phyloP scores from a whole-genome alignment of 2,797 vertebrate species.

The Sardinella longiceps region DNA sequence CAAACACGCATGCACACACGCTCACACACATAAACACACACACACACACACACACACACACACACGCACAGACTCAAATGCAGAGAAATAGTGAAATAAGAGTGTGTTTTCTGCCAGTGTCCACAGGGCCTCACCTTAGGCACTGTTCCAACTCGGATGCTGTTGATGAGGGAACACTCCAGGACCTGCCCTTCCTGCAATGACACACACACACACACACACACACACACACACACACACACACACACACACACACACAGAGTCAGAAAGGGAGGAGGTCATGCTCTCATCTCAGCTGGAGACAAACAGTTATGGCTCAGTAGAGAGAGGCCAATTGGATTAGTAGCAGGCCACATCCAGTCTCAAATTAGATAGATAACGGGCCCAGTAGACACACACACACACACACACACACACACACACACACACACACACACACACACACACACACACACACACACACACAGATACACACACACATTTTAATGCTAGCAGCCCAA shows the following conservation, averaged over 20 bases:
- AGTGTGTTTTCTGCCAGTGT: background rate
- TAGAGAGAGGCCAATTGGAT: conserved; percentile 30
- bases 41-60: conserved; percentile 2
- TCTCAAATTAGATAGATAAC: conserved; percentile 44
- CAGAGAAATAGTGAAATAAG: background rate
- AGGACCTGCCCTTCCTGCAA: conserved; percentile 95
- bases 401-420: background rate
- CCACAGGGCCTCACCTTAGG: conserved; percentile 84
- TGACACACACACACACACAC: conserved; percentile 20
- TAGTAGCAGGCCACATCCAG: conserved; percentile 35
- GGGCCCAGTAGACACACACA: conserved; percentile 7
- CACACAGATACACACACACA: background rate
- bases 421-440: background rate
- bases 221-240: conserved; percentile 19
- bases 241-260: conserved; percentile 2
- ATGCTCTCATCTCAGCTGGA: background rate
- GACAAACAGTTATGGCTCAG: background rate
- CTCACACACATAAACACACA: background rate
- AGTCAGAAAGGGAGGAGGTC: conserved; percentile 16
- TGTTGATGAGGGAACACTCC: conserved; percentile 98
- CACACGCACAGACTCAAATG: background rate
- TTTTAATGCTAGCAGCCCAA: background rate
- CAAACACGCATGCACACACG: background rate
- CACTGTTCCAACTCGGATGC: conserved; percentile 85
- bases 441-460: background rate